These are phyloP conservation scores for Sylvilagus floridanus DNA, from an alignment of 2,797 vertebrate genomes.

Conservation along the genomic window DNA sequence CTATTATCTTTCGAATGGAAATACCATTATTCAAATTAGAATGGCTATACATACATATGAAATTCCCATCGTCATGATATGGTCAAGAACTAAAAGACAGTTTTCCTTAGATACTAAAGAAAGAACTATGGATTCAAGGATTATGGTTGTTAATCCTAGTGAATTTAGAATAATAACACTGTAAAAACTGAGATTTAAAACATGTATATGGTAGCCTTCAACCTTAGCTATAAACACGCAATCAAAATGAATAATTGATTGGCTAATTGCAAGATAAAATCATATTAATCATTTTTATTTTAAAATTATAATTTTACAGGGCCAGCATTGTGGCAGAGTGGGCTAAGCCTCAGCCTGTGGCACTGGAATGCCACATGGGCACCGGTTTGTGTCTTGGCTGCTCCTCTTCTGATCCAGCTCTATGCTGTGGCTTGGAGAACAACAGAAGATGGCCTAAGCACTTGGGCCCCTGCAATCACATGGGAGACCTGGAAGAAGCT, in stretches of 20 bases:
- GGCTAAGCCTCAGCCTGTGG: no score
- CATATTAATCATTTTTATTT: constrained; percentile 52
- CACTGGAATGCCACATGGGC: no score
- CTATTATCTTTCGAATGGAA: background rate
- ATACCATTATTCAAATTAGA: background rate
- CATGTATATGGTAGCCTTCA: background rate
- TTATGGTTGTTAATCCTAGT: background rate
- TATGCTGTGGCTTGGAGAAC: no score
- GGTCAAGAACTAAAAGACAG: background rate
- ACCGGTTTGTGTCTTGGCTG: no score
- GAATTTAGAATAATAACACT: background rate
- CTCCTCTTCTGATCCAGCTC: no score
- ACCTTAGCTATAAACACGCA: constrained; percentile 11
- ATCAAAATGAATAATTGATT: constrained; percentile 18
- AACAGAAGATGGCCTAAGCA: no score
- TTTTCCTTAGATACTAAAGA: background rate
- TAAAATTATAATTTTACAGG: background rate
- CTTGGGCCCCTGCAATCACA: no score
- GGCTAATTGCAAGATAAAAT: constrained; percentile 55
- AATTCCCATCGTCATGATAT: background rate
- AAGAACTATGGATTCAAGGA: background rate
- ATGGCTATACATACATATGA: background rate
- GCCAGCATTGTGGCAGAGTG: no score
- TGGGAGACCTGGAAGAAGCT: no score
- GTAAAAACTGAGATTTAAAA: constrained; percentile 33